Percentiles rank a stretch among this genome's conserved stretches.
phyloP scores from a whole-genome alignment of 2,888 invertebrate species.

The Habrosyne pyritoides region DNA sequence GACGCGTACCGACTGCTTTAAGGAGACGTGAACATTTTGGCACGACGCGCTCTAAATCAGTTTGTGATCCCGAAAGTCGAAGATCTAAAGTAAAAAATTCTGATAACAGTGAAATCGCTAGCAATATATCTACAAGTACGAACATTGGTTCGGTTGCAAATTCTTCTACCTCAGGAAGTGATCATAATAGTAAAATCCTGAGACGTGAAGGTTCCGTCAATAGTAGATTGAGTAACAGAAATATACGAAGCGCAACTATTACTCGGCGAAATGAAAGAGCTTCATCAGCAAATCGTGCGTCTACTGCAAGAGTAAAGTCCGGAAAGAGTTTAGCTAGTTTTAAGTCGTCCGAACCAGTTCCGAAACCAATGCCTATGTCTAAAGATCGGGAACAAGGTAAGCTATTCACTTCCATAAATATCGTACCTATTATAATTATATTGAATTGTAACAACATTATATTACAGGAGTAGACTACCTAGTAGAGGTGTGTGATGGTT shows the following conservation, averaged over 20 bases:
- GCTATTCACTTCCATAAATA: neutral
- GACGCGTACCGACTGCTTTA: conserved; percentile 69
- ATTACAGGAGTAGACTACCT: conserved; percentile 92
- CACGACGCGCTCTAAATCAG: conserved; percentile 74
- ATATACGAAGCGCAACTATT: conserved; percentile 79
- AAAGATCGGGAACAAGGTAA: conserved; percentile 89
- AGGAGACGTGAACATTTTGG: conserved; percentile 70
- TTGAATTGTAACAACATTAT: conserved; percentile 5
- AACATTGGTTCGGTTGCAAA: conserved; percentile 71
- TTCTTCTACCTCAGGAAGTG: conserved; percentile 77
- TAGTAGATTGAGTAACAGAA: conserved; percentile 64
- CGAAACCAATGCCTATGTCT: conserved; percentile 72
- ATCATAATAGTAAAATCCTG: conserved; percentile 66
- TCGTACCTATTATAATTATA: conserved; percentile 11
- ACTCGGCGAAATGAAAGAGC: conserved; percentile 71
- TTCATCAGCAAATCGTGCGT: conserved; percentile 83
- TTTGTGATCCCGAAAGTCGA: conserved; percentile 76
- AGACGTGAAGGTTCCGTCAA: conserved; percentile 70
- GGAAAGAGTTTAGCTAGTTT: conserved; percentile 75
- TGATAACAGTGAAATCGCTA: conserved; percentile 71
- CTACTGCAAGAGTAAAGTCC: conserved; percentile 85
- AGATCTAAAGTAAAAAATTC: conserved; percentile 58
- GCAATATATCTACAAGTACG: conserved; percentile 73
- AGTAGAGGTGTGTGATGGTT: conserved; percentile 92
- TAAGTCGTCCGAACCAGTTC: conserved; percentile 78